Evolutionary conservation across 1,140 invertebrate species (phyloP), one percentile per base, ranked within the genome.

Genomic region (Cotesia glomerata): DNA sequence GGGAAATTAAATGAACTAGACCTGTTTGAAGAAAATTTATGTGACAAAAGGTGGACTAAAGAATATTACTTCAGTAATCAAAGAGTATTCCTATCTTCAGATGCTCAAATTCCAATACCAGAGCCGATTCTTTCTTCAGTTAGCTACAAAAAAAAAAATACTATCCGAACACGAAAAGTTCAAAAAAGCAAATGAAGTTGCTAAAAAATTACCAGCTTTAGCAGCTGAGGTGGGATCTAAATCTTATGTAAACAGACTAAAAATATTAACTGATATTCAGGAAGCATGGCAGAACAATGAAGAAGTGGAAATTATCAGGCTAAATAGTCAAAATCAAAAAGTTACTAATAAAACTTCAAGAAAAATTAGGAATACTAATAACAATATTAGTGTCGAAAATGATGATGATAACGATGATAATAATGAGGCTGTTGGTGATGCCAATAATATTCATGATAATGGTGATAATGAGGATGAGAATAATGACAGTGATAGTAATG

Each of bases 1-100:
- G n/a, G 67, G 35, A 5, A 63, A 14, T 5, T n/a, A 5, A 54
- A 69, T n/a, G 9, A 56, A 45, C 61, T 34, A 34, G 8, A 35
- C n/a, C 16, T 74, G 0, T 61, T 51, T 16, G 67, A 64, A 18
- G 49, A 14, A 9, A 36, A 56, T 7, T 18, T 69, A 7, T 74
- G 72, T 69, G 39, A 16, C 14, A 16, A 74, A 56, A 66, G 67
- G 18, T 74, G 72, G 61, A 74, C 72, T 18, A 45, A 51, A 4
- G 8, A 36, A 2, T 69, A 69, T 26, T 69, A 56, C 36, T 69
- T 51, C 32, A 56, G 64, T 16, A 14, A 59, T 32, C 72, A 74
- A 39, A 39, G 67, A 36, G 16, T 74, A 18, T 74, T 69, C 16
- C 4, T 51, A 11, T n/a, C 18, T 52, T 56, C 52, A 2, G 52